phyloP scores from a whole-genome alignment of 1,140 invertebrate genomes.

The Brachionus calyciflorus region DNA sequence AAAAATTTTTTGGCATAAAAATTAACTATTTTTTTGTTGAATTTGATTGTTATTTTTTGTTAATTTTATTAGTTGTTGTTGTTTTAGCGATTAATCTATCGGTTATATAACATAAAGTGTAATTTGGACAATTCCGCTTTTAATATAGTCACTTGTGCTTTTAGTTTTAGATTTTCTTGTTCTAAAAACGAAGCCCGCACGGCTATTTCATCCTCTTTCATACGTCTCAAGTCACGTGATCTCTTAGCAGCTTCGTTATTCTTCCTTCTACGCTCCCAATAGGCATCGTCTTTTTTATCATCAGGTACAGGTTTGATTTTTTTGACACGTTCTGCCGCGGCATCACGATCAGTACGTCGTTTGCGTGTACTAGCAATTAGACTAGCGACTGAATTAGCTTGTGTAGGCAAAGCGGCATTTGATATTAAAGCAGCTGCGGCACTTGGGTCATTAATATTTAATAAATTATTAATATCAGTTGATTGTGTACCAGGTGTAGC shows the following conservation, averaged over 20 bases:
- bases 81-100: too few species aligned
- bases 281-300: slow-evolving; percentile 57
- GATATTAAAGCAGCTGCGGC: slow-evolving; percentile 37
- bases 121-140: slow-evolving; percentile 61
- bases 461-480: slow-evolving; percentile 13
- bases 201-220: slow-evolving; percentile 60
- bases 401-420: background rate
- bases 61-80: too few species aligned
- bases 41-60: too few species aligned
- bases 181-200: slow-evolving; percentile 58
- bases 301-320: slow-evolving; percentile 53
- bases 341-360: slow-evolving; percentile 31
- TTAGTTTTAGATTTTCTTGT: slow-evolving; percentile 59
- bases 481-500: background rate
- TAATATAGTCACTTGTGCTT: slow-evolving; percentile 55
- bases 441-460: slow-evolving; percentile 1
- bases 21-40: too few species aligned
- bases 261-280: slow-evolving; percentile 60
- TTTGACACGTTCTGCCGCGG: slow-evolving; percentile 48
- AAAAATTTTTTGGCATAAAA: too few species aligned
- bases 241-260: slow-evolving; percentile 62
- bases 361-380: slow-evolving; percentile 37
- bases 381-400: slow-evolving; percentile 12
- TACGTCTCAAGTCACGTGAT: slow-evolving; percentile 58
- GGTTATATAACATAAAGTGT: slow-evolving; percentile 63